Percentiles rank a stretch among this genome's conserved stretches.
Conservation (phyloP, 2,797 vertebrate species). For the Zenarchopterus dispar region DNA sequence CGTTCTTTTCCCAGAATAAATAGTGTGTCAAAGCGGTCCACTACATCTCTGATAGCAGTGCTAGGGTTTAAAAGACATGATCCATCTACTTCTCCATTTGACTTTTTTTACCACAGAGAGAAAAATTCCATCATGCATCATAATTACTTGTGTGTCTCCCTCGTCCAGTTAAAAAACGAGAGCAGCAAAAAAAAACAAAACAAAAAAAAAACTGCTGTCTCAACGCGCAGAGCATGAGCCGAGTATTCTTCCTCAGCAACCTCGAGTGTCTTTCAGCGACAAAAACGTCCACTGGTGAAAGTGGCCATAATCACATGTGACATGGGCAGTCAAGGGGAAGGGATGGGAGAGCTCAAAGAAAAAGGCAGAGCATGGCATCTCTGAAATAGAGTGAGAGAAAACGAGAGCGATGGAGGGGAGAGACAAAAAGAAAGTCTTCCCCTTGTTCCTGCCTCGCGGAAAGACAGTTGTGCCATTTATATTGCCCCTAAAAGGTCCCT, state of each 20-base stretch:
- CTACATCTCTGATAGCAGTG: slow-evolving; percentile 3
- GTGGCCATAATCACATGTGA: slow-evolving; percentile 77
- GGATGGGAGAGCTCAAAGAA: slow-evolving; percentile 67
- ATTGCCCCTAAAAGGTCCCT: slow-evolving; percentile 34
- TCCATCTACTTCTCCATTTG: too few species aligned
- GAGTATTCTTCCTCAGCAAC: slow-evolving; percentile 48
- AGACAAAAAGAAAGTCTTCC: slow-evolving; percentile 40
- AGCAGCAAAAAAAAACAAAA: too few species aligned
- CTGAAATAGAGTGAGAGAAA: slow-evolving; percentile 26
- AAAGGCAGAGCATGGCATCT: slow-evolving; percentile 58
- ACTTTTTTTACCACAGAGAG: too few species aligned
- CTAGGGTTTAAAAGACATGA: too few species aligned
- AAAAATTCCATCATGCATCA: too few species aligned
- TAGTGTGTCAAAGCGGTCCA: neutral
- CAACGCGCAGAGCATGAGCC: slow-evolving; percentile 37
- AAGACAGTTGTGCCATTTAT: slow-evolving; percentile 46
- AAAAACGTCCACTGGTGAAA: slow-evolving; percentile 66
- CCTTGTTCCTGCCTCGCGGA: slow-evolving; percentile 17
- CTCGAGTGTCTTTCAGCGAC: slow-evolving; percentile 59
- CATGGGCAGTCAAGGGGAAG: slow-evolving; percentile 73
- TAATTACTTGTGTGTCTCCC: too few species aligned
- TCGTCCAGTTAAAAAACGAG: neutral
- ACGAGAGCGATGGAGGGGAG: slow-evolving; percentile 24
- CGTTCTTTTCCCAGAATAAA: slow-evolving; percentile 5
- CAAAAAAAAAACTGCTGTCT: slow-evolving; percentile 52